Evolutionary conservation across 2,797 vertebrate genomes (phyloP), one percentile per base, ranked within the genome.

Genomic region (Hybognathus amarus): DNA sequence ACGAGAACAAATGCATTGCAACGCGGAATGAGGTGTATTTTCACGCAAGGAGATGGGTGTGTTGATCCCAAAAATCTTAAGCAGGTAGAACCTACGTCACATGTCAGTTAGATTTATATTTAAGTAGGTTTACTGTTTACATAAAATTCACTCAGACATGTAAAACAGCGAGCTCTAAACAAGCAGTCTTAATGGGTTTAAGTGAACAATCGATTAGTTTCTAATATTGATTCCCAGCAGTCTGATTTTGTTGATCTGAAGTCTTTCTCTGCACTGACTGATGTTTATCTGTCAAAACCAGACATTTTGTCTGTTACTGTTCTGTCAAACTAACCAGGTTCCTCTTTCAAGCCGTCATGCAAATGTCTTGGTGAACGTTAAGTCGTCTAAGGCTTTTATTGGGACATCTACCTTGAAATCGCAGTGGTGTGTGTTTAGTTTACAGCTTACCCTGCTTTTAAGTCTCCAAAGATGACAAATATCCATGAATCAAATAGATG

Each of bases 31-130:
- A 54, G 7, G 70, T 54, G 82, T 33, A 22, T 69, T 59, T 86
- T 85, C 85, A 87, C 13, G 4, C 33, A 54, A 63, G 77, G 40
- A 84, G 52, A 40, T 50, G 74, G 69, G 22, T 67, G 74, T 86
- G 80, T 82, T 85, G 38, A 90, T 88, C 86, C 77, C 84, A 91
- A 74, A 22, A 27, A 18, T 47, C 36, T 8, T 38, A 24, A 59
- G 61, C 63, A 33, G 7, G 6, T 30, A 64, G 61, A 27, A 15
- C 15, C 45, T 33, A 36, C 30, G 59, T 79, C 83, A 47, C 10
- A 1, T 67, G 18, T 24, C 45, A 36, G n/a, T 30, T 59, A 40
- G 52, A 59, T 66, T 9, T 38, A 63, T 9, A 30, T 82, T 77
- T 22, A 38, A 66, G 27, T n/a, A 30, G 3, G 63, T 63, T 33